Evolutionary conservation across 2,797 vertebrate genomes (phyloP).

Genomic region (Cyprinella venusta): DNA sequence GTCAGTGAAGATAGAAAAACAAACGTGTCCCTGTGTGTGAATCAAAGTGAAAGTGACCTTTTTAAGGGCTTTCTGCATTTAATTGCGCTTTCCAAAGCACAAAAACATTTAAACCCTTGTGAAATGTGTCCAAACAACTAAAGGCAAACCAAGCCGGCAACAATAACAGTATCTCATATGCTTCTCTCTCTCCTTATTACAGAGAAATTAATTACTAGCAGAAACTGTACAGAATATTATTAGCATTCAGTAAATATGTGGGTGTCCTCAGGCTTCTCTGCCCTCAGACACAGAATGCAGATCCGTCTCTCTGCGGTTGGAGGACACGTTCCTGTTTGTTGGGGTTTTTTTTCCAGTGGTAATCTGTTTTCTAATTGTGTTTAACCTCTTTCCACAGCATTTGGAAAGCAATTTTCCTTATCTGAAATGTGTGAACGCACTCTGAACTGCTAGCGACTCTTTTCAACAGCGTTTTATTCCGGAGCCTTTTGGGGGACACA

Average conservation of each 20-base stretch:
- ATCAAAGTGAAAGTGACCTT: slow-evolving; percentile 49
- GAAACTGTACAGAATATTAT: slow-evolving; percentile 9
- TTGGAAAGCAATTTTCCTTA: slow-evolving; percentile 41
- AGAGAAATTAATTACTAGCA: slow-evolving; percentile 16
- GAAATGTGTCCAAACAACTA: slow-evolving; percentile 42
- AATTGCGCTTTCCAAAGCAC: slow-evolving; percentile 24
- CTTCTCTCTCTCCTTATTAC: background rate
- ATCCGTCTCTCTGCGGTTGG: background rate
- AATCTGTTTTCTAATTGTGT: slow-evolving; percentile 35
- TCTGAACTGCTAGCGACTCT: slow-evolving; percentile 7
- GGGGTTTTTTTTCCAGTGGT: background rate
- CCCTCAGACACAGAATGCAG: slow-evolving; percentile 17
- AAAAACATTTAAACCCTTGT: slow-evolving; percentile 32
- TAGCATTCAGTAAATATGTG: slow-evolving; percentile 26
- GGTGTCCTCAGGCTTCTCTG: slow-evolving; percentile 1
- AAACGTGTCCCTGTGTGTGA: background rate
- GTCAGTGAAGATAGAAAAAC: slow-evolving; percentile 2
- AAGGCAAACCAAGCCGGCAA: slow-evolving; percentile 10
- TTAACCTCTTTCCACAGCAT: slow-evolving; percentile 29
- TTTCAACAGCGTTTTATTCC: slow-evolving; percentile 13
- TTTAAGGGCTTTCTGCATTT: slow-evolving; percentile 25
- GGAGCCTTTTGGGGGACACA: background rate
- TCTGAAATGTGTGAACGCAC: slow-evolving; percentile 1
- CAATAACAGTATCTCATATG: background rate
- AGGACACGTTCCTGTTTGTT: slow-evolving; percentile 11